Conservation (phyloP, 2,797 vertebrate genomes). For the Emydoidea blandingii region DNA sequence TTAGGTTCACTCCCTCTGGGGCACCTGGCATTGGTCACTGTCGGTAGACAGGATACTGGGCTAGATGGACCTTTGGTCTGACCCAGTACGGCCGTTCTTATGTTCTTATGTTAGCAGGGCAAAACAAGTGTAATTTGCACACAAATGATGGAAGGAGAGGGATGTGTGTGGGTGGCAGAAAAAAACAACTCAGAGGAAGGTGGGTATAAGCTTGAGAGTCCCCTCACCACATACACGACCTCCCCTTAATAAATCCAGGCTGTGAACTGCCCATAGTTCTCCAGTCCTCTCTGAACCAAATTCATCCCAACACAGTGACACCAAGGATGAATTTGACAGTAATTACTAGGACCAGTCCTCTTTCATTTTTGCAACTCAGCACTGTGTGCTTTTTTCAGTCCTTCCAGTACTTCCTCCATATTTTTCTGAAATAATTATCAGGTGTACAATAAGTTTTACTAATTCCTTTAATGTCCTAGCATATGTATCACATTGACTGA, state of each 20-base stretch:
- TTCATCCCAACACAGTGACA: neutral
- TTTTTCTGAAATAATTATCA: neutral
- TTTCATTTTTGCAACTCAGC: neutral
- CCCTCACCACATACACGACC: neutral
- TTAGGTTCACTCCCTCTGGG: no score
- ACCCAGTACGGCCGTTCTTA: no score
- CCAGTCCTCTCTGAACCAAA: neutral
- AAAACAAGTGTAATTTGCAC: neutral
- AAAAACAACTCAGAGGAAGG: neutral
- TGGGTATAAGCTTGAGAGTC: neutral
- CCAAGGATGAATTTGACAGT: neutral
- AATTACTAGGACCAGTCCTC: neutral
- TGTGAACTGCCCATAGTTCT: neutral
- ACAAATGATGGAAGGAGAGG: neutral
- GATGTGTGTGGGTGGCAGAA: neutral
- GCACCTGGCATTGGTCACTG: no score
- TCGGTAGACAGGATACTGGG: no score
- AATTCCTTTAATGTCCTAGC: neutral
- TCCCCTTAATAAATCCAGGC: neutral
- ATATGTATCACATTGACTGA: neutral
- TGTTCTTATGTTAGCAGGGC: neutral
- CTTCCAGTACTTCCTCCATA: neutral
- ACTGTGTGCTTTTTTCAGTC: neutral
- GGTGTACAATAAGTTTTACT: neutral
- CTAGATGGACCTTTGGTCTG: no score